Base-by-base conservation (phyloP, 2,797 vertebrate genomes). In the Poecilia picta region DNA sequence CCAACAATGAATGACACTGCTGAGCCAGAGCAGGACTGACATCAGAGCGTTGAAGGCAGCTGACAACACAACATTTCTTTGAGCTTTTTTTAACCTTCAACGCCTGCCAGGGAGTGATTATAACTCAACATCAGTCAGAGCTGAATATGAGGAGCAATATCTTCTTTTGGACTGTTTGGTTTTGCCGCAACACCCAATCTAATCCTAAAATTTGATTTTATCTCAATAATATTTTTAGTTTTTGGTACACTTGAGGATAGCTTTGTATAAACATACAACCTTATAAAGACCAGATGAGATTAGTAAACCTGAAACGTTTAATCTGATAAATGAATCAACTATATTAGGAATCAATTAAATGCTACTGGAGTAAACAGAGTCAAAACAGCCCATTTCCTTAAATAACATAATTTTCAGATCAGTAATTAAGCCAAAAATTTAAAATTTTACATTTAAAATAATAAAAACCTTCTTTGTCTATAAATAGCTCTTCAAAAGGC, bases 31-130 rank as follows among this genome's bases (percentile, higher is more conserved):
- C 75, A 86, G 55, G 76, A 83, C 78, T 72, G 78, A 85, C 82
- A 86, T 82, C 80, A 76, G 66, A 86, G 79, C 23, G 64, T 79
- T 84, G 84, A 76, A 75, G 80, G 74, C 79, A 79, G 76, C 79
- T 76, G 84, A 89, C 89, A 84, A 85, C 85, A 89, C 79, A 87
- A 86, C 83, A 84, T 86, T 89, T 86, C 64, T 78, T 81, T 81
- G 82, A 75, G 72, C 78, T 82, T 81, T 81, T 55, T 79, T 46
- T 57, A 39, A 77, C 79, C 84, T 81, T 76, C 49, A 4, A 78
- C 73, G 83, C 85, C 85, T 89, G 81, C 83, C 59, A 66, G 76
- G 75, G 43, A 79, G 83, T 84, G 85, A 90, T 90, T 83, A 87
- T 41, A 68, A 76, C 75, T 74, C 75, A 0, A 45, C 83, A 89